Evolutionary conservation across 1,140 invertebrate genomes (phyloP).

Genomic region (Pteromalus puparum): DNA sequence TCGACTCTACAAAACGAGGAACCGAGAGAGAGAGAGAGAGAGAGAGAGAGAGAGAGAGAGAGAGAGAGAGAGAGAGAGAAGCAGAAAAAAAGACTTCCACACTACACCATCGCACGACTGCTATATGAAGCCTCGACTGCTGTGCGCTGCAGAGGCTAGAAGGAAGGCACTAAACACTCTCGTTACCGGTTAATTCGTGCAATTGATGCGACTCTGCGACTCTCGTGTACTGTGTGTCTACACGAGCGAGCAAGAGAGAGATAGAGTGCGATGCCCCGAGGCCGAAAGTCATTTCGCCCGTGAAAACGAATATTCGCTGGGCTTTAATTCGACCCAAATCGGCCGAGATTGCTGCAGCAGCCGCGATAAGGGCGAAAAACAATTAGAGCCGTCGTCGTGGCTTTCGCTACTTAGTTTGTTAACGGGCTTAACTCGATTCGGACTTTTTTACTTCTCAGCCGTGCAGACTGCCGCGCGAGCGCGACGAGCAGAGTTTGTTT

Average conservation of each 20-base stretch:
- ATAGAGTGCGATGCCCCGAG: constrained; percentile 9
- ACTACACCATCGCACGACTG: not conserved
- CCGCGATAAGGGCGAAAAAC: constrained; percentile 31
- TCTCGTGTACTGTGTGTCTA: constrained; percentile 2
- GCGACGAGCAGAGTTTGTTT: not conserved
- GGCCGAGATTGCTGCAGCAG: constrained; percentile 18
- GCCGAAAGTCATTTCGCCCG: constrained; percentile 29
- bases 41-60: not conserved
- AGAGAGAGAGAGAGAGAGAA: not conserved
- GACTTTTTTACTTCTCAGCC: not conserved
- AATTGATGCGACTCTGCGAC: constrained; percentile 47
- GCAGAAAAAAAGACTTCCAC: not conserved
- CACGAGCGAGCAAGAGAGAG: not conserved
- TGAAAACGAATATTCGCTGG: constrained; percentile 23
- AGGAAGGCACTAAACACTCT: constrained; percentile 37
- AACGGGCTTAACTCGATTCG: not conserved
- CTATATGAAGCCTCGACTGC: not conserved
- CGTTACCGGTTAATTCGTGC: constrained; percentile 48
- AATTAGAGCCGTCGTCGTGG: constrained; percentile 17
- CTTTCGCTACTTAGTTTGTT: not conserved
- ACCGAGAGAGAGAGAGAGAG: not conserved
- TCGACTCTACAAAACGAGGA: constrained; percentile 10
- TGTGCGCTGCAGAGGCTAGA: not conserved
- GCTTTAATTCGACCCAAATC: constrained; percentile 36
- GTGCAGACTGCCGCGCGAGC: no score